Evolutionary conservation across 2,797 vertebrate species (phyloP).

Genomic region (Botia almorhae): DNA sequence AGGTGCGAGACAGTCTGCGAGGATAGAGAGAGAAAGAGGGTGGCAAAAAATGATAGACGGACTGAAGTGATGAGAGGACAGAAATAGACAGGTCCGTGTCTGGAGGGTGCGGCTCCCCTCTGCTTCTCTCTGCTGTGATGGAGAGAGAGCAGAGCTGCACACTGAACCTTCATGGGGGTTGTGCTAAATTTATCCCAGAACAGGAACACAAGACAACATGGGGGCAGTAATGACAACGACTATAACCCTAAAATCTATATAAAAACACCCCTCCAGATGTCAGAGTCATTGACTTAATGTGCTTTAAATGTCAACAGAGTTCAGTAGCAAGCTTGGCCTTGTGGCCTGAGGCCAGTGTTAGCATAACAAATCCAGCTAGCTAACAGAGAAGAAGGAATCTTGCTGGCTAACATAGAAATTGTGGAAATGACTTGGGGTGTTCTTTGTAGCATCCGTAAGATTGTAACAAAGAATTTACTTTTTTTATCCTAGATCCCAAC

Average conservation of each 20-base stretch:
- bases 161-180: not conserved
- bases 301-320: not conserved
- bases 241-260: not conserved
- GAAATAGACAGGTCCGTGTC: slow-evolving; percentile 22
- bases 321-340: not conserved
- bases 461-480: too few species aligned
- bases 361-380: not conserved
- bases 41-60: not conserved
- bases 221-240: not conserved
- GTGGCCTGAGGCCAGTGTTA: not conserved
- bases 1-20: not conserved
- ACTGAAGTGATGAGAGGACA: slow-evolving; percentile 20
- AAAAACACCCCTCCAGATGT: not conserved
- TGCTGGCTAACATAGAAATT: too few species aligned
- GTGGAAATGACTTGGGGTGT: too few species aligned
- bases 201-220: not conserved
- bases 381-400: too few species aligned
- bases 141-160: not conserved
- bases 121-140: slow-evolving; percentile 20
- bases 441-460: too few species aligned
- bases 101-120: not conserved
- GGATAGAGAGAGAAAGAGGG: not conserved
- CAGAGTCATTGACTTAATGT: not conserved
- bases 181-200: not conserved
- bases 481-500: too few species aligned